Conservation (phyloP, 1,140 invertebrate genomes). For the Scaptodrosophila lebanonensis region DNA sequence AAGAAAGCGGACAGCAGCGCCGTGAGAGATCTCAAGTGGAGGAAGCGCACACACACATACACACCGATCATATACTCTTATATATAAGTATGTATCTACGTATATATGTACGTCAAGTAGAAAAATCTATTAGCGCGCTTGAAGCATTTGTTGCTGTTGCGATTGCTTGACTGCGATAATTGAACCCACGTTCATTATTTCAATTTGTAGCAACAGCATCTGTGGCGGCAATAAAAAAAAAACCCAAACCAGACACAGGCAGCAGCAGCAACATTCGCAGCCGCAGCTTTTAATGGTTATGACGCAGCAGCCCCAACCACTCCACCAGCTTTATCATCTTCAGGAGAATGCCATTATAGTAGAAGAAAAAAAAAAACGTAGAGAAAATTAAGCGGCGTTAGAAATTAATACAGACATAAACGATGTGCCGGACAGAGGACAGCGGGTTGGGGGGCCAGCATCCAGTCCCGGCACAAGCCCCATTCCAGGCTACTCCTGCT, state of each 20-base stretch:
- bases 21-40: conserved; percentile 26
- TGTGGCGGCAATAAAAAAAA: conserved; percentile 22
- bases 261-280: conserved; percentile 45
- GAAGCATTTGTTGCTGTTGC: conserved; percentile 24
- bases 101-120: conserved; percentile 37
- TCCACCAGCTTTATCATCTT: too few relatives aligned
- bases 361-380: too few relatives aligned
- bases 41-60: conserved; percentile 32
- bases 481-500: conserved; percentile 47
- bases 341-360: too few relatives aligned
- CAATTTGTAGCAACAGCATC: conserved; percentile 52
- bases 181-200: conserved; percentile 74
- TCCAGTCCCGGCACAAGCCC: too few relatives aligned
- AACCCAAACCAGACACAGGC: conserved; percentile 28
- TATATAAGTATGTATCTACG: too few relatives aligned
- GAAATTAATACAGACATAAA: conserved; percentile 68
- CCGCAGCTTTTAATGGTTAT: conserved; percentile 50
- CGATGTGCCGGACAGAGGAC: conserved; percentile 23
- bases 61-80: background rate
- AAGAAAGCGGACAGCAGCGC: conserved; percentile 48
- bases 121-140: conserved; percentile 73
- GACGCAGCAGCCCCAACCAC: too few relatives aligned
- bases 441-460: too few relatives aligned
- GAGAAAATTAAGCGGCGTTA: conserved; percentile 70
- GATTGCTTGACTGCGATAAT: conserved; percentile 71